These are phyloP conservation scores for Leptopilina myrica DNA, from an alignment of 2,888 invertebrate species.

Conservation along the genomic window DNA sequence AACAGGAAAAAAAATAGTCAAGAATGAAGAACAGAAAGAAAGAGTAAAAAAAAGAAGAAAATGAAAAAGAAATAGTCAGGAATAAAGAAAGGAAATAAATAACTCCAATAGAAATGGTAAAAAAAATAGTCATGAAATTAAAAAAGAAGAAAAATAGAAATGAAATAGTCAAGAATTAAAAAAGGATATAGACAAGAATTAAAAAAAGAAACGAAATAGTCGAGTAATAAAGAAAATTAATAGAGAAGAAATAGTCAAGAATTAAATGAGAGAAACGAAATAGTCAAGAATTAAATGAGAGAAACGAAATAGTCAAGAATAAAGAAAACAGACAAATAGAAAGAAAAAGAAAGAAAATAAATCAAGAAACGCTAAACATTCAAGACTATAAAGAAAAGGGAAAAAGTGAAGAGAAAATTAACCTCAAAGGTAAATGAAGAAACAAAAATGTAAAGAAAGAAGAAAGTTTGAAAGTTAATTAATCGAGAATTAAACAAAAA, in stretches of 20 bases:
- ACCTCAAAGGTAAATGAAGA: conserved; percentile 2
- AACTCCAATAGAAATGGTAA: neutral
- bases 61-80: neutral
- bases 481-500: neutral
- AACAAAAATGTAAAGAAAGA: too few relatives aligned
- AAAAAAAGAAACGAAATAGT: neutral
- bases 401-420: neutral
- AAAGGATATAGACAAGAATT: too few relatives aligned
- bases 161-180: too few relatives aligned
- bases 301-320: neutral
- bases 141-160: neutral
- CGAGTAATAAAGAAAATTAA: neutral
- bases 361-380: neutral
- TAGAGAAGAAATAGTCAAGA: neutral
- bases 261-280: neutral
- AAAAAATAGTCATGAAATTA: neutral
- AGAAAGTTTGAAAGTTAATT: neutral
- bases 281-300: neutral
- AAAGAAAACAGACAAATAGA: neutral
- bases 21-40: neutral
- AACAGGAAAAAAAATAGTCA: neutral
- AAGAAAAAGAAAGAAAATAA: neutral
- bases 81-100: neutral
- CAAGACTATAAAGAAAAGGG: neutral
- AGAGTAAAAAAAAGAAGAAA: neutral